Conservation (phyloP, 2,797 vertebrate genomes). For the Parauchenoglanis punctatus region DNA sequence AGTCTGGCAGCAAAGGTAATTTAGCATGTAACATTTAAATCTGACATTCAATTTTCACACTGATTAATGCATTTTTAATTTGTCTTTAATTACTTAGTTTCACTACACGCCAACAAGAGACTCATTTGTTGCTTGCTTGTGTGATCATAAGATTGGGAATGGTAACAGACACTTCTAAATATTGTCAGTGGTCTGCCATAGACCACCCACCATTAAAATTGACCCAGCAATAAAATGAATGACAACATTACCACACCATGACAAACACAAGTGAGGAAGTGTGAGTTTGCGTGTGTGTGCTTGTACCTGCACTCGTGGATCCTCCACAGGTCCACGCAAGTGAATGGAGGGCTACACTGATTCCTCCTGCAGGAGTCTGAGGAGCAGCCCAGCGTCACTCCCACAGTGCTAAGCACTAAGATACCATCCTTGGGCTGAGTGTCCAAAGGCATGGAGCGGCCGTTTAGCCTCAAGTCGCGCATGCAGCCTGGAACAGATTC, state of each 20-base stretch:
- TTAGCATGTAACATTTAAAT: neutral
- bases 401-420: conserved; percentile 78
- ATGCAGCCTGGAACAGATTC: conserved; percentile 79
- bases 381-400: conserved; percentile 79
- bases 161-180: neutral
- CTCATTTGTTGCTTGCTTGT: neutral
- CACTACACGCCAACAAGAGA: neutral
- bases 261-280: neutral
- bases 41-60: neutral
- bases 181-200: neutral
- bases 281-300: conserved; percentile 2
- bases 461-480: conserved; percentile 85
- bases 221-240: neutral
- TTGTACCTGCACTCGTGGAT: conserved; percentile 86
- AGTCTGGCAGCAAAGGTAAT: neutral
- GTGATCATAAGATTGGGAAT: neutral
- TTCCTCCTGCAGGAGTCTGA: conserved; percentile 87
- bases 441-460: conserved; percentile 81
- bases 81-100: neutral
- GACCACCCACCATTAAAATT: too few species aligned
- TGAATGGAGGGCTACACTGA: conserved; percentile 82
- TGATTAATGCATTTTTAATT: neutral
- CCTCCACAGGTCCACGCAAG: conserved; percentile 89
- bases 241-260: neutral
- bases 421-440: conserved; percentile 77